These are phyloP conservation scores for Platypus cylindrus DNA, from an alignment of 2,888 invertebrate species.

Conservation along the genomic window DNA sequence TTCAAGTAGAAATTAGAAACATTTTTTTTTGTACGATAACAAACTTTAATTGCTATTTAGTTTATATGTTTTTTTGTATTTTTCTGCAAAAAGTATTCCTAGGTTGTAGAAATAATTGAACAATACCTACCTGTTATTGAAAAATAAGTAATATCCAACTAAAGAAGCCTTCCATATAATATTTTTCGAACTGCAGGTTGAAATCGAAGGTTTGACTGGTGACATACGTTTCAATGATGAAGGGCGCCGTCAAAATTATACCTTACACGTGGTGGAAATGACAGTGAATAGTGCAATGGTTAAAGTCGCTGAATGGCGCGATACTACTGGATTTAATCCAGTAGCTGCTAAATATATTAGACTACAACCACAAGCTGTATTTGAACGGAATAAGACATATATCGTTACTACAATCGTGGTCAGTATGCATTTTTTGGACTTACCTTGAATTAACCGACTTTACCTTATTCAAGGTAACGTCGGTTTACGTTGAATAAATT, in stretches of 20 bases:
- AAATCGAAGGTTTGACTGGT: slow-evolving; percentile 81
- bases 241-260: slow-evolving; percentile 78
- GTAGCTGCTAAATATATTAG: slow-evolving; percentile 65
- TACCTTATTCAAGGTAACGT: background rate
- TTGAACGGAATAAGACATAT: slow-evolving; percentile 73
- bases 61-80: too few relatives aligned
- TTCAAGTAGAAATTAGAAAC: too few relatives aligned
- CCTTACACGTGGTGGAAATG: slow-evolving; percentile 84
- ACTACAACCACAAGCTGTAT: slow-evolving; percentile 54
- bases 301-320: slow-evolving; percentile 84
- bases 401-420: slow-evolving; percentile 74
- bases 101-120: too few relatives aligned
- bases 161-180: too few relatives aligned
- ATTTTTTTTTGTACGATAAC: too few relatives aligned
- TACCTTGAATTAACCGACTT: background rate
- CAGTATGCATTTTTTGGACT: slow-evolving; percentile 25
- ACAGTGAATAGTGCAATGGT: slow-evolving; percentile 87
- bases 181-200: slow-evolving; percentile 76
- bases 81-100: too few relatives aligned
- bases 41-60: too few relatives aligned
- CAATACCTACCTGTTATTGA: too few relatives aligned
- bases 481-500: background rate
- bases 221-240: slow-evolving; percentile 85
- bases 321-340: slow-evolving; percentile 61
- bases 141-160: too few relatives aligned